A percentile compares a stretch with the other conserved stretches of the same genome.
These are phyloP conservation scores for Narcine bancroftii DNA, from an alignment of 2,113 vertebrate species.

Conservation along the genomic window DNA sequence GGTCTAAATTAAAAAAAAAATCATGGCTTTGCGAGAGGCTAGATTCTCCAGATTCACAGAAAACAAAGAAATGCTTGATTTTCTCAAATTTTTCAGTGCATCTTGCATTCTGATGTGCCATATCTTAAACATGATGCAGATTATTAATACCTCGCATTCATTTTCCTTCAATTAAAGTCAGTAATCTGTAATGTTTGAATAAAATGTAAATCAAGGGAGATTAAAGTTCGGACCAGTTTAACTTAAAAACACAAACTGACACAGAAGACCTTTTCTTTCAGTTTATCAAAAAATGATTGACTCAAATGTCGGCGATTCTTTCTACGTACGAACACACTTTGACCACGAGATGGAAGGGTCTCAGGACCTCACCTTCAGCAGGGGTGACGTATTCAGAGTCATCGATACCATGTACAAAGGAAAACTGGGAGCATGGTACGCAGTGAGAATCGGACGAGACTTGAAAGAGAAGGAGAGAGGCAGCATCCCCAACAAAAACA, in stretches of 20 bases:
- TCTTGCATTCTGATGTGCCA: not conserved
- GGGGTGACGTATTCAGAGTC: constrained; percentile 87
- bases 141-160: not conserved
- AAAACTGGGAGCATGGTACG: constrained; percentile 78
- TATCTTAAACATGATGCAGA: not conserved
- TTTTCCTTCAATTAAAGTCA: not conserved
- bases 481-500: constrained; percentile 76
- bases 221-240: not conserved
- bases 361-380: constrained; percentile 67
- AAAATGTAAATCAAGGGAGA: not conserved
- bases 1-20: too few species aligned
- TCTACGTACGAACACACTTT: constrained; percentile 89
- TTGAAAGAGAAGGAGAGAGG: constrained; percentile 81
- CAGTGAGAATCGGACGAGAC: constrained; percentile 75
- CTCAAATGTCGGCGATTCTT: constrained; percentile 78
- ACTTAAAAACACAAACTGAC: not conserved
- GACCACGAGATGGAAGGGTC: constrained; percentile 71
- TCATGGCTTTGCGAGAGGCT: not conserved
- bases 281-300: constrained; percentile 84
- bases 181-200: not conserved
- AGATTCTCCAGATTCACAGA: not conserved
- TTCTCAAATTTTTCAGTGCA: not conserved
- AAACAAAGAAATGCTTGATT: not conserved
- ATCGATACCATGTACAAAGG: constrained; percentile 80
- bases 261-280: constrained; percentile 42